phyloP scores from a whole-genome alignment of 2,888 invertebrate species.

The Desoria tigrina region DNA sequence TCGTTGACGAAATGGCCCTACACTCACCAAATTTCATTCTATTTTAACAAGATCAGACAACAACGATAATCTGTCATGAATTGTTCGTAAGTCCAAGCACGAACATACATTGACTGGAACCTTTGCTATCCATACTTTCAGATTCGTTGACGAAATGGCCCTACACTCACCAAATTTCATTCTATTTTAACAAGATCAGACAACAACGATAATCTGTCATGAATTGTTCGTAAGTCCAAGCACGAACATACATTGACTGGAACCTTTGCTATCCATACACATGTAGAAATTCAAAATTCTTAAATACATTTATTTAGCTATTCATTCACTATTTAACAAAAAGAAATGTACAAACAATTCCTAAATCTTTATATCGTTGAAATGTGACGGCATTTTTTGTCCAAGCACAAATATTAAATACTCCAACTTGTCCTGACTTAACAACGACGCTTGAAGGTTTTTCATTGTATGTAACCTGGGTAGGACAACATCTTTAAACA shows the following conservation, averaged over 20 bases:
- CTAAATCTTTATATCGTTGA: not conserved
- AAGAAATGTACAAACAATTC: too few species aligned
- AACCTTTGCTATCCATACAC: too few species aligned
- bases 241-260: too few species aligned
- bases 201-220: too few species aligned
- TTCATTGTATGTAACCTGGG: constrained; percentile 9
- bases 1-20: constrained; percentile 47
- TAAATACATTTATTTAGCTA: too few species aligned
- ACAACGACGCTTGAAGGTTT: not conserved
- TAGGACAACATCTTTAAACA: constrained; percentile 24
- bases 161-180: constrained; percentile 46
- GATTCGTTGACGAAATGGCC: constrained; percentile 50
- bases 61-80: too few species aligned
- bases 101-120: too few species aligned
- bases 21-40: constrained; percentile 47
- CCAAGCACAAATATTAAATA: not conserved
- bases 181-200: constrained; percentile 43
- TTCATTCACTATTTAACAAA: too few species aligned
- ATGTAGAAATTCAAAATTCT: too few species aligned
- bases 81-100: too few species aligned
- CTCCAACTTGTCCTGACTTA: not conserved
- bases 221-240: too few species aligned
- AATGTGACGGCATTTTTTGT: not conserved
- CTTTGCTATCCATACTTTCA: constrained; percentile 23
- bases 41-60: too few species aligned